Conservation (phyloP, 2,888 invertebrate genomes). For the Aricia artaxerxes region DNA sequence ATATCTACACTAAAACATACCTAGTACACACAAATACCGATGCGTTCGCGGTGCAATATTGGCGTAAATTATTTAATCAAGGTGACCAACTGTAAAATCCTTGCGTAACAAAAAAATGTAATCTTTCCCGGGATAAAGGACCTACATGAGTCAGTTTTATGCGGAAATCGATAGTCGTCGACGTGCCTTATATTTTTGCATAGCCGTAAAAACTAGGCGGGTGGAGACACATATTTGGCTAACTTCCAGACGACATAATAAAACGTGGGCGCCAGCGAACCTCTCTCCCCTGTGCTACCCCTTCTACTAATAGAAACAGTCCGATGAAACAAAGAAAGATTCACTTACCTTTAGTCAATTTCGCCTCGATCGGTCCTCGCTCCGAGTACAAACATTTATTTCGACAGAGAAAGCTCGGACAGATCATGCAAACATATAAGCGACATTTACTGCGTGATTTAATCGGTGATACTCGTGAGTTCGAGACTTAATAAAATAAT, state of each 20-base stretch:
- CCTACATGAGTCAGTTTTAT: background rate
- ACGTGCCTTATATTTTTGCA: background rate
- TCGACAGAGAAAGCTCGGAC: slow-evolving; percentile 44
- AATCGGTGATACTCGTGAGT: slow-evolving; percentile 28
- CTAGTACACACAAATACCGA: background rate
- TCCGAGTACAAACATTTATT: slow-evolving; percentile 25
- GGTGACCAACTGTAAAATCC: background rate
- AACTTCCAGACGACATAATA: slow-evolving; percentile 70
- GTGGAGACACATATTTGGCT: slow-evolving; percentile 54
- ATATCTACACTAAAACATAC: background rate
- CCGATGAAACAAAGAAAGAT: background rate
- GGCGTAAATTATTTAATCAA: background rate
- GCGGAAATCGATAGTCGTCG: background rate
- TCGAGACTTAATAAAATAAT: background rate
- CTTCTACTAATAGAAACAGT: background rate
- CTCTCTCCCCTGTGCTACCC: slow-evolving; percentile 47
- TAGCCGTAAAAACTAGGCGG: slow-evolving; percentile 34
- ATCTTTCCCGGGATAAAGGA: background rate
- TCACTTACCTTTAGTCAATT: slow-evolving; percentile 36
- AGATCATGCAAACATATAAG: slow-evolving; percentile 48
- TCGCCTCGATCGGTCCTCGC: background rate
- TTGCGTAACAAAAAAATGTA: background rate
- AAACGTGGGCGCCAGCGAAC: slow-evolving; percentile 75
- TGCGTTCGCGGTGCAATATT: slow-evolving; percentile 10
- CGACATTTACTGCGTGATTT: slow-evolving; percentile 40